phyloP scores from a whole-genome alignment of 2,797 vertebrate species.

The Leptoclinus maculatus region DNA sequence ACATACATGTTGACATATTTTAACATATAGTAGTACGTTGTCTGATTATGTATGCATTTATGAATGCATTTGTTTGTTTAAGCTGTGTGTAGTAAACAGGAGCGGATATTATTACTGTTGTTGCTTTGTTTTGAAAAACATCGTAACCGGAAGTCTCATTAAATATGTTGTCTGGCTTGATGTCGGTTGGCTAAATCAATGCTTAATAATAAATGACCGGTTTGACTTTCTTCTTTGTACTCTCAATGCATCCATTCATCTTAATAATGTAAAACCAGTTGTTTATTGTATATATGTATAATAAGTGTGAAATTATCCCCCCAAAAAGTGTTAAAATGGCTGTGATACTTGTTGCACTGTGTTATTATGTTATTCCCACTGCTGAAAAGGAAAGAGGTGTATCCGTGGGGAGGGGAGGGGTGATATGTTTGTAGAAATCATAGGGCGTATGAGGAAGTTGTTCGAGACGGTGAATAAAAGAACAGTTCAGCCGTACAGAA shows the following conservation, averaged over 20 bases:
- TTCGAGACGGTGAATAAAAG: neutral
- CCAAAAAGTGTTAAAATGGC: neutral
- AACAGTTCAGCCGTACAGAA: neutral
- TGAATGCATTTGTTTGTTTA: neutral
- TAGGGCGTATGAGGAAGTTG: slow-evolving; percentile 79
- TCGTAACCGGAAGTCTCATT: slow-evolving; percentile 21
- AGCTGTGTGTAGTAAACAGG: neutral
- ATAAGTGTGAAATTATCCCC: neutral
- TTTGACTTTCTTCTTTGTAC: accelerated
- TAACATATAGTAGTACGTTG: too few relatives aligned
- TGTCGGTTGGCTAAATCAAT: neutral
- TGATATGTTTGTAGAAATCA: neutral
- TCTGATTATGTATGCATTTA: neutral
- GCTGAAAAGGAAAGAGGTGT: neutral
- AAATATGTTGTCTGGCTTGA: neutral
- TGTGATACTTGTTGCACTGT: neutral
- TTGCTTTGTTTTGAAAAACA: slow-evolving; percentile 33
- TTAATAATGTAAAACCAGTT: neutral
- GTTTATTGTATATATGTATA: too few relatives aligned
- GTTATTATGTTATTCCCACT: neutral
- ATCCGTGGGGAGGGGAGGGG: slow-evolving; percentile 42
- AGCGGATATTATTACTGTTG: neutral
- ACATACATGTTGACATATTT: accelerated
- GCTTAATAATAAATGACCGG: neutral
- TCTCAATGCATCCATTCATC: too few relatives aligned